Evolutionary conservation across 1,140 invertebrate genomes (phyloP), one percentile per base, ranked within the genome.

Genomic region (Antheraea pernyi): DNA sequence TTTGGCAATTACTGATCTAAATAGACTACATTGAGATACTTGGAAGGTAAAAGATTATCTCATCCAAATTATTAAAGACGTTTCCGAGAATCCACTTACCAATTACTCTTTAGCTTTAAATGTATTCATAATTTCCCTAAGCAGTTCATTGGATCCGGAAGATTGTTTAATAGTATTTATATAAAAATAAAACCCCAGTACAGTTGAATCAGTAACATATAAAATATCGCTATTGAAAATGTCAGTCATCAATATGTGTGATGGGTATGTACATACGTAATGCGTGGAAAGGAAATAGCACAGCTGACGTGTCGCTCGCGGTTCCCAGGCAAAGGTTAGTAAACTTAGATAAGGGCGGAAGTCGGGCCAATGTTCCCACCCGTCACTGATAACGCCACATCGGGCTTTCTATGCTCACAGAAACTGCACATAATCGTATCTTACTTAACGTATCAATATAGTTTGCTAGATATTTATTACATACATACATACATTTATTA

Each of bases 301-400:
- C 84, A 84, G 84, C 82, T 86, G 83, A 81, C 63, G 79, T 73
- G 76, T 75, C 76, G 68, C 64, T 66, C 67, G 65, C 70, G 69
- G 79, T 89, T 86, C 86, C 84, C 85, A 89, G 80, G 84, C 80
- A 75, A 75, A 84, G 74, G 80, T 80, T 80, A 81, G 80, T 82
- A 85, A 82, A 86, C 81, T 79, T 64, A 83, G 87, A 89, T 88
- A 89, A 86, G 79, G 80, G 73, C 84, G 85, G 87, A 89, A 88
- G 84, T 83, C 80, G 79, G 84, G 83, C 75, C 84, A 86, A 86
- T 77, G 85, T 82, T 78, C 81, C 75, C 74, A 67, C 42, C 67
- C 22, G 39, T 42, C 70, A 68, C 77, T 85, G 82, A 85, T 86
- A 85, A 81, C 77, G 75, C 76, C 71, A 80, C 80, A 85, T 80